These are phyloP conservation scores for Dendrophyllia cribrosa DNA, from an alignment of 64 coral and sea anemone species.

Conservation along the genomic window DNA sequence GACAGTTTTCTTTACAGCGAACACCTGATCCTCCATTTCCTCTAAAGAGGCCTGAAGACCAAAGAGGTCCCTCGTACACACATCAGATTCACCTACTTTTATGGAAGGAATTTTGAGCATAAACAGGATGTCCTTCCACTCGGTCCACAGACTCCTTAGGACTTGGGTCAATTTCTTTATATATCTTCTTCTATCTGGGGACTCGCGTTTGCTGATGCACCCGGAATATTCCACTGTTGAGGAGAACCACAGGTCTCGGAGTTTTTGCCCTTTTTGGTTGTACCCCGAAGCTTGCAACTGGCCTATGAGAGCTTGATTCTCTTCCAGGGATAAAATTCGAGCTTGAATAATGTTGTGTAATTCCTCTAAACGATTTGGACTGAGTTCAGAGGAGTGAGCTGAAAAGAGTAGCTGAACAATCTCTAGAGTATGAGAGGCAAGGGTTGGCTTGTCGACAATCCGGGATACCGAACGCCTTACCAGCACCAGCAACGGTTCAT, in stretches of 20 bases:
- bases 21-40: not conserved
- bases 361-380: not conserved
- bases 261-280: not conserved
- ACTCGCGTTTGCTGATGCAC: constrained; percentile 1
- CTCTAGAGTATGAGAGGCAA: not conserved
- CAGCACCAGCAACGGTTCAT: not conserved
- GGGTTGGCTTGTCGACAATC: not conserved
- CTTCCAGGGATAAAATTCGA: constrained; percentile 5
- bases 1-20: not conserved
- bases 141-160: not conserved
- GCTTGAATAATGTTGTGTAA: constrained; percentile 22
- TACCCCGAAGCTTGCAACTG: constrained; percentile 56
- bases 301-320: constrained; percentile 53
- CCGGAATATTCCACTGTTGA: not conserved
- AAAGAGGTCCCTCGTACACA: not conserved
- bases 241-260: not conserved
- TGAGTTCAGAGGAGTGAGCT: not conserved
- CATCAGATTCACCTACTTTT: not conserved
- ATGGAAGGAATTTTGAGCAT: not conserved
- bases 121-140: not conserved
- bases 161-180: not conserved
- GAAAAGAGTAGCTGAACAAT: constrained; percentile 10
- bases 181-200: not conserved
- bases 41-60: not conserved
- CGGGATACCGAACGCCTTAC: not conserved